phyloP scores from a whole-genome alignment of 2,888 invertebrate species.

The Drosophila planitibia region DNA sequence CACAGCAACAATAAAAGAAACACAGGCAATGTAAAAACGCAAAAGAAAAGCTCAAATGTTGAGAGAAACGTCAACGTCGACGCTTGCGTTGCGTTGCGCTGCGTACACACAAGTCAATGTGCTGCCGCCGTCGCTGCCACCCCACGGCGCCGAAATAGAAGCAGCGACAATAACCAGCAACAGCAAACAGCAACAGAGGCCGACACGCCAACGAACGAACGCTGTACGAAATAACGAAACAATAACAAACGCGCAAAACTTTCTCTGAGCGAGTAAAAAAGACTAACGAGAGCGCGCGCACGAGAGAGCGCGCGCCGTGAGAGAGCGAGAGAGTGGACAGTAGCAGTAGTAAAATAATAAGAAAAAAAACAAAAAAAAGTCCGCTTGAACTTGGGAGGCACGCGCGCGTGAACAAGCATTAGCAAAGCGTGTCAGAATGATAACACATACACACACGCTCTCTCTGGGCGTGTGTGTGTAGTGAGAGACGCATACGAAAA shows the following conservation, averaged over 20 bases:
- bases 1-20: constrained; percentile 42
- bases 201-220: constrained; percentile 68
- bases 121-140: constrained; percentile 39
- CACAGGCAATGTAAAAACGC: constrained; percentile 20
- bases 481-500: constrained; percentile 15
- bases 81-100: constrained; percentile 23
- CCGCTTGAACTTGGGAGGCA: constrained; percentile 77
- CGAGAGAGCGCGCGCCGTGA: constrained; percentile 12
- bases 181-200: constrained; percentile 22
- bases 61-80: constrained; percentile 37
- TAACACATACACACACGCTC: constrained; percentile 52
- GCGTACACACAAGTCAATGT: constrained; percentile 64
- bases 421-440: constrained; percentile 75
- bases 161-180: constrained; percentile 3
- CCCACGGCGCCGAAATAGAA: constrained; percentile 14
- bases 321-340: constrained; percentile 12
- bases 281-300: constrained; percentile 36
- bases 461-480: constrained; percentile 2
- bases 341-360: constrained; percentile 15
- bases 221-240: constrained; percentile 76
- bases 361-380: constrained; percentile 26
- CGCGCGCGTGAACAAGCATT: constrained; percentile 80
- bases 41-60: constrained; percentile 57
- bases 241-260: constrained; percentile 80
- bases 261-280: constrained; percentile 67